These are phyloP conservation scores for Eupeodes luniger DNA, from an alignment of 2,888 invertebrate species.

Conservation along the genomic window DNA sequence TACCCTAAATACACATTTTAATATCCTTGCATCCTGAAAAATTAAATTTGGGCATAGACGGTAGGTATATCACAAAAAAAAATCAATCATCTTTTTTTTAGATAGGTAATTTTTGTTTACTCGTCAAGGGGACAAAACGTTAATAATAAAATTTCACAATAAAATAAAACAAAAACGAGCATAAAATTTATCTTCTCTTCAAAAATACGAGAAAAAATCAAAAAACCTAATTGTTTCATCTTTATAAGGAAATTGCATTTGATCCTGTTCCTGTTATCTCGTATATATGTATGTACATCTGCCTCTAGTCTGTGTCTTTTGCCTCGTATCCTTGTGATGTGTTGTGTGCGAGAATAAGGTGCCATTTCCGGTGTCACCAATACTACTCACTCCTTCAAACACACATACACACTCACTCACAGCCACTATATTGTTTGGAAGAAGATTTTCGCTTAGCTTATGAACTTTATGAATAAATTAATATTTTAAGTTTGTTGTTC, in stretches of 20 bases:
- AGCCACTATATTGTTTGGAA: conserved; percentile 18
- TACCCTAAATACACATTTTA: conserved; percentile 11
- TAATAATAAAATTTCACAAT: conserved; percentile 16
- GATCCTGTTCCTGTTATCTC: background rate
- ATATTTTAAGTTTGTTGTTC: conserved; percentile 74
- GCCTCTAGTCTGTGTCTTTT: too few relatives aligned
- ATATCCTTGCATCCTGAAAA: conserved; percentile 19
- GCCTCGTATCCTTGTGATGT: background rate
- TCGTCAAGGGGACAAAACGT: conserved; percentile 52
- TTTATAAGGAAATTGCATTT: conserved; percentile 69
- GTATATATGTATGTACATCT: too few relatives aligned
- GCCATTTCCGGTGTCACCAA: conserved; percentile 61
- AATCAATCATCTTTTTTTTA: conserved; percentile 64
- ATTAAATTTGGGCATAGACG: too few relatives aligned
- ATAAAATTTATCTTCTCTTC: background rate
- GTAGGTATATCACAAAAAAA: conserved; percentile 19
- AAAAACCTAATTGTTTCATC: conserved; percentile 54
- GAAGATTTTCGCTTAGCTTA: conserved; percentile 73
- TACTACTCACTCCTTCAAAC: conserved; percentile 1
- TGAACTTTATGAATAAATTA: conserved; percentile 75
- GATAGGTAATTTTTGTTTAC: conserved; percentile 62
- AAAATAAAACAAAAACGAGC: conserved; percentile 17
- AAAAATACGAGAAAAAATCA: conserved; percentile 15
- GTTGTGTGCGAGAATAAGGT: conserved; percentile 22
- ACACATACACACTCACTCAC: background rate